These are phyloP conservation scores for Phaenicophaeus curvirostris DNA, from an alignment of 2,797 vertebrate genomes.

Conservation along the genomic window DNA sequence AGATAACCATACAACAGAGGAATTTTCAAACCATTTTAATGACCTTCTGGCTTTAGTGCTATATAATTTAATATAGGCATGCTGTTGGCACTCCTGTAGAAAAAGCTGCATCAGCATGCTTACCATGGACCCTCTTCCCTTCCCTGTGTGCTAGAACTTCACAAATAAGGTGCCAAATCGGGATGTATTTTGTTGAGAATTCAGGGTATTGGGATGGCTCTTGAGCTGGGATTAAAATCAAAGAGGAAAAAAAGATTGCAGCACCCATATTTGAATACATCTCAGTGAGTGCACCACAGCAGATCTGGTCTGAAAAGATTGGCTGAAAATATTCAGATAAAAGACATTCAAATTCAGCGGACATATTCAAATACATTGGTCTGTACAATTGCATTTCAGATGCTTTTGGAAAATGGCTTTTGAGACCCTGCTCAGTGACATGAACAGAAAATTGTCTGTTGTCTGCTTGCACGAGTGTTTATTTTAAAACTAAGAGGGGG, in stretches of 20 bases:
- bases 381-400: background rate
- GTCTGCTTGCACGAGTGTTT: background rate
- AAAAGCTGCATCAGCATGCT: background rate
- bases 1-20: background rate
- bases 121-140: background rate
- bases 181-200: background rate
- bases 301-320: background rate
- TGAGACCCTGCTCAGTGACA: background rate
- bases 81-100: background rate
- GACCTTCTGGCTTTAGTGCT: background rate
- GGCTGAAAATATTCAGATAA: background rate
- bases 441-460: background rate
- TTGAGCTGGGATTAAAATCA: background rate
- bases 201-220: background rate
- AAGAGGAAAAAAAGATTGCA: background rate
- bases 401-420: background rate
- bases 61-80: background rate
- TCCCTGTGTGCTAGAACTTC: background rate
- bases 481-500: background rate
- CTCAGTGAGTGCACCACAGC: background rate
- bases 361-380: background rate
- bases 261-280: fast-evolving
- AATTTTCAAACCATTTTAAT: constrained; percentile 29
- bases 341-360: background rate
- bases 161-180: background rate